These are phyloP conservation scores for Hypanus sabinus DNA, from an alignment of 2,113 vertebrate genomes.

Conservation along the genomic window DNA sequence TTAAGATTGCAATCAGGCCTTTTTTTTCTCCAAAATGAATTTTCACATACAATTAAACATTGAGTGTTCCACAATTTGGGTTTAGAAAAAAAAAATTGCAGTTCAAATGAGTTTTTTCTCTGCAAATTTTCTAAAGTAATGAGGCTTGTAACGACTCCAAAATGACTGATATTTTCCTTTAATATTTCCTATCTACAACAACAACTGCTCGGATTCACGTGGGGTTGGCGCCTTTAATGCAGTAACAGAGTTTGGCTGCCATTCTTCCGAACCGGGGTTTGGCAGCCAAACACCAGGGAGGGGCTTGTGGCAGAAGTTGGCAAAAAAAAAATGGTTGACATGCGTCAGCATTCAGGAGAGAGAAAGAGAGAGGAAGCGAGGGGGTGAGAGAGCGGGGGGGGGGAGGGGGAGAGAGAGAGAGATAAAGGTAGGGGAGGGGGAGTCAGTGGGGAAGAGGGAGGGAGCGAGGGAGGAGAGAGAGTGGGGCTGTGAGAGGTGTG, in stretches of 20 bases:
- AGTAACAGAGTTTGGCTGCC: neutral
- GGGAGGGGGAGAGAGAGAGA: too few species aligned
- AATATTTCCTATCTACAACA: neutral
- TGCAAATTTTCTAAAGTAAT: neutral
- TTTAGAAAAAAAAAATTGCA: neutral
- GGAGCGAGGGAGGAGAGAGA: too few species aligned
- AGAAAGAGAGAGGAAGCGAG: neutral
- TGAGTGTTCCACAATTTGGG: neutral
- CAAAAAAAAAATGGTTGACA: conserved; percentile 39
- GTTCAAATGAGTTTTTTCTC: neutral
- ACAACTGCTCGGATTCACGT: neutral
- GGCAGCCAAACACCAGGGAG: conserved; percentile 40
- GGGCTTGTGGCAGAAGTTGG: conserved; percentile 65
- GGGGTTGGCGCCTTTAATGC: neutral
- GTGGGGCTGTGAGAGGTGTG: too few species aligned
- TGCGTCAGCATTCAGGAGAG: neutral
- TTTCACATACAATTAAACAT: conserved; percentile 26
- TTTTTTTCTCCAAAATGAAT: neutral
- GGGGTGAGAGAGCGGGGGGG: too few species aligned
- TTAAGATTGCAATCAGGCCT: conserved; percentile 11
- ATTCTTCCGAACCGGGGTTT: neutral
- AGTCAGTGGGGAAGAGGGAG: too few species aligned
- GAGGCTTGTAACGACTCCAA: neutral
- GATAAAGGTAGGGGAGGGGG: too few species aligned
- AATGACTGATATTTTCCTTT: neutral